Percentiles rank a stretch among this genome's conserved stretches.
Conservation (phyloP, 2,113 vertebrate genomes). For the Azemiops feae region DNA sequence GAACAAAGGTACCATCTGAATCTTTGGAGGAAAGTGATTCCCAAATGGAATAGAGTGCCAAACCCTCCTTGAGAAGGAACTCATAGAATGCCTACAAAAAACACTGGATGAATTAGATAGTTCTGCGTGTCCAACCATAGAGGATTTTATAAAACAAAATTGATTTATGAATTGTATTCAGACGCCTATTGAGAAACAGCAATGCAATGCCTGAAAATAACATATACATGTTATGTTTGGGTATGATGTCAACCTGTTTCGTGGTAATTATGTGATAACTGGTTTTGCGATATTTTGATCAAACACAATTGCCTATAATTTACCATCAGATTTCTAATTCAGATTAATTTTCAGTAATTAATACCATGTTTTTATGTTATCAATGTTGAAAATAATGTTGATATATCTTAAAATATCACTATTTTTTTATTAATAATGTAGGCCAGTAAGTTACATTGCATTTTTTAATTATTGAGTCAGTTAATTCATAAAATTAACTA, state of each 20-base stretch:
- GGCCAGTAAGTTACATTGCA: not conserved
- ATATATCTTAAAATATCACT: not conserved
- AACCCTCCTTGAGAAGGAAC: not conserved
- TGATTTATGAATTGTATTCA: not conserved
- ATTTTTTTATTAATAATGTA: not conserved
- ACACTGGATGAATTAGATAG: not conserved
- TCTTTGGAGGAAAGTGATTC: not conserved
- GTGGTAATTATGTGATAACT: not conserved
- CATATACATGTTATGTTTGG: not conserved
- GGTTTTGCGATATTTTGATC: not conserved
- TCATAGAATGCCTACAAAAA: not conserved
- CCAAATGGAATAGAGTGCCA: not conserved
- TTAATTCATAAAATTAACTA: not conserved
- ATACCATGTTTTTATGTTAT: not conserved
- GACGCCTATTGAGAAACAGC: not conserved
- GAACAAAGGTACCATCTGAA: not conserved
- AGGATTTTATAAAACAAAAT: not conserved
- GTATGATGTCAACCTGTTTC: not conserved
- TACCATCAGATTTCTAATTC: not conserved
- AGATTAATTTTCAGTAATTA: not conserved
- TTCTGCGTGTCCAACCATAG: not conserved
- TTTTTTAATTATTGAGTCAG: not conserved
- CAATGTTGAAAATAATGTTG: not conserved
- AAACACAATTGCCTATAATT: not conserved
- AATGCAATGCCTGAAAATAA: not conserved